Percentiles rank a stretch among this genome's conserved stretches.
phyloP scores from a whole-genome alignment of 2,888 invertebrate genomes.

The Microdon myrmicae region DNA sequence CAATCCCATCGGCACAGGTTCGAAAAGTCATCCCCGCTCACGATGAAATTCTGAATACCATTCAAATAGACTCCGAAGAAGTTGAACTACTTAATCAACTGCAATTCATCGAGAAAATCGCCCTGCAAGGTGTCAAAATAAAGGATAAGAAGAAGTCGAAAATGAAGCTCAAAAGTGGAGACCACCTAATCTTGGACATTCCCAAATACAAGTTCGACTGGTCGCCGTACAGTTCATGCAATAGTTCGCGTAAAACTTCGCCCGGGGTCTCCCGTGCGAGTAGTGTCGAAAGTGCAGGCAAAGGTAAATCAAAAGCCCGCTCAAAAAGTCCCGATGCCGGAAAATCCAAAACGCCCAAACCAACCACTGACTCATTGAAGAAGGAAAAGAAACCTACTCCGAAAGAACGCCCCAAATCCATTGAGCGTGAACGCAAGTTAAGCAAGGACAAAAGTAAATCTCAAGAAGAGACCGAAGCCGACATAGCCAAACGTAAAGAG shows the following conservation, averaged over 20 bases:
- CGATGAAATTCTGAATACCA: constrained; percentile 66
- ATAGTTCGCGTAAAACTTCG: constrained; percentile 66
- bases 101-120: constrained; percentile 65
- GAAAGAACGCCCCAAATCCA: constrained; percentile 76
- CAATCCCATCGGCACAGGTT: constrained; percentile 64
- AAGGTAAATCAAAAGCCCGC: constrained; percentile 57
- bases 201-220: constrained; percentile 66
- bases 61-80: constrained; percentile 72
- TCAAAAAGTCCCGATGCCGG: constrained; percentile 58
- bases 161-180: constrained; percentile 65
- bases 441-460: constrained; percentile 74
- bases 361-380: constrained; percentile 61
- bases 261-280: constrained; percentile 66
- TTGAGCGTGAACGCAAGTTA: constrained; percentile 70
- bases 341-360: constrained; percentile 66
- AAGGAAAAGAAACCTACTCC: constrained; percentile 69
- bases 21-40: constrained; percentile 58
- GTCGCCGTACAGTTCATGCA: constrained; percentile 66
- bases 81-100: constrained; percentile 70
- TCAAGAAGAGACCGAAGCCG: constrained; percentile 78
- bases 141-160: constrained; percentile 66
- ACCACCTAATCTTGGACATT: constrained; percentile 65
- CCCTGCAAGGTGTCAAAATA: constrained; percentile 66
- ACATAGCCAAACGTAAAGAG: constrained; percentile 76
- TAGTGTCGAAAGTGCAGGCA: constrained; percentile 65